These are phyloP conservation scores for Protobothrops flavoviridis DNA, from an alignment of 2,113 vertebrate genomes.

Conservation along the genomic window DNA sequence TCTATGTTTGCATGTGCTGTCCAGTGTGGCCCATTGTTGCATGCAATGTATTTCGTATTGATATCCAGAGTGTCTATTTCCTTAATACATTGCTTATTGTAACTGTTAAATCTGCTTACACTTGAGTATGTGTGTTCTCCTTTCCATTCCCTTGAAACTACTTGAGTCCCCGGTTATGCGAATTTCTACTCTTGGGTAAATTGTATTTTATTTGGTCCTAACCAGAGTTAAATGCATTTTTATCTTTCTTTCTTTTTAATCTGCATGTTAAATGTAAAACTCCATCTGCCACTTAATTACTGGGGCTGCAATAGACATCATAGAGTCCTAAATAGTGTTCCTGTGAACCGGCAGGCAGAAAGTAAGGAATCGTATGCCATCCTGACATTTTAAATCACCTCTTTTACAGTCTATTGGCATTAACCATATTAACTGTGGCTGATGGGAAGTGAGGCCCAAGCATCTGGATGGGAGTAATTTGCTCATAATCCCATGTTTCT, in stretches of 20 bases:
- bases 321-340: not conserved
- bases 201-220: not conserved
- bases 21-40: constrained; percentile 59
- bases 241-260: not conserved
- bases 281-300: not conserved
- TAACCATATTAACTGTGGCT: not conserved
- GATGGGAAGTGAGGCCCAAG: not conserved
- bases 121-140: not conserved
- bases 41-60: constrained; percentile 47
- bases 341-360: not conserved
- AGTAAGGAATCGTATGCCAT: not conserved
- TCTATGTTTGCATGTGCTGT: constrained; percentile 64
- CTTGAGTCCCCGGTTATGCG: not conserved
- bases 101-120: not conserved
- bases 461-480: not conserved
- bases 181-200: constrained; percentile 11
- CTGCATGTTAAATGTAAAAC: not conserved
- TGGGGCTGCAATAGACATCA: not conserved
- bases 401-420: not conserved
- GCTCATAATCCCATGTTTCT: not conserved
- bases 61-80: not conserved
- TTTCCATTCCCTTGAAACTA: not conserved
- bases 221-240: not conserved
- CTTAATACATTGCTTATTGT: not conserved
- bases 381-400: not conserved